Percentiles rank a stretch among this genome's conserved stretches.
Evolutionary conservation across 2,888 invertebrate species (phyloP).

Genomic region (Deilephila porcellus): DNA sequence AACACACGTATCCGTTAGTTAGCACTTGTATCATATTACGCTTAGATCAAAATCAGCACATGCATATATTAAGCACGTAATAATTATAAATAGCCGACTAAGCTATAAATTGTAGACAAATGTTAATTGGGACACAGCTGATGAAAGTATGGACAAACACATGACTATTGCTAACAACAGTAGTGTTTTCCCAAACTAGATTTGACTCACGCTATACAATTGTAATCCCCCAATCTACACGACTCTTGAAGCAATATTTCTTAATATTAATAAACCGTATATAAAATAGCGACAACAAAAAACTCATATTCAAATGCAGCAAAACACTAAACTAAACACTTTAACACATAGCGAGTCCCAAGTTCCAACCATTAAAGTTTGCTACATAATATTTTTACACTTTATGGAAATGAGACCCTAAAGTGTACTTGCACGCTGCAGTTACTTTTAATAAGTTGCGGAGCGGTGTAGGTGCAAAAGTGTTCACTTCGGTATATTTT

Average conservation of each 20-base stretch:
- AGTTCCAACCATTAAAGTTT: constrained; percentile 31
- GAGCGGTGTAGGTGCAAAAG: constrained; percentile 51
- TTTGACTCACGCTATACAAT: too few species aligned
- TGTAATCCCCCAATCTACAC: too few species aligned
- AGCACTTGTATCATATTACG: background rate
- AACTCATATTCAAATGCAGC: background rate
- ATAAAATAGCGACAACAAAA: background rate
- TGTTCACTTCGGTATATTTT: constrained; percentile 57
- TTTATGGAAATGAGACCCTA: constrained; percentile 48
- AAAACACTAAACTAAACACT: constrained; percentile 22
- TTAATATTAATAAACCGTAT: too few species aligned
- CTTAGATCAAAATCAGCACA: background rate
- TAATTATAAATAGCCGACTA: too few species aligned
- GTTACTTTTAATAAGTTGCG: constrained; percentile 54
- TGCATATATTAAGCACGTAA: too few species aligned
- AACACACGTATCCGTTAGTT: background rate
- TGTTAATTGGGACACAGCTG: too few species aligned
- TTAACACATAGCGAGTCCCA: constrained; percentile 27
- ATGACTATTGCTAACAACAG: too few species aligned
- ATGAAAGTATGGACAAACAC: too few species aligned
- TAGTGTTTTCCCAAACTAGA: too few species aligned
- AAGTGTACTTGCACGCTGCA: constrained; percentile 48
- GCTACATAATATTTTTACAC: constrained; percentile 43
- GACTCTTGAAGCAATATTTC: too few species aligned
- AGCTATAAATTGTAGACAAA: too few species aligned